These are phyloP conservation scores for Pseudomyrmex flavicornis DNA, from an alignment of 1,140 invertebrate genomes.

Conservation along the genomic window DNA sequence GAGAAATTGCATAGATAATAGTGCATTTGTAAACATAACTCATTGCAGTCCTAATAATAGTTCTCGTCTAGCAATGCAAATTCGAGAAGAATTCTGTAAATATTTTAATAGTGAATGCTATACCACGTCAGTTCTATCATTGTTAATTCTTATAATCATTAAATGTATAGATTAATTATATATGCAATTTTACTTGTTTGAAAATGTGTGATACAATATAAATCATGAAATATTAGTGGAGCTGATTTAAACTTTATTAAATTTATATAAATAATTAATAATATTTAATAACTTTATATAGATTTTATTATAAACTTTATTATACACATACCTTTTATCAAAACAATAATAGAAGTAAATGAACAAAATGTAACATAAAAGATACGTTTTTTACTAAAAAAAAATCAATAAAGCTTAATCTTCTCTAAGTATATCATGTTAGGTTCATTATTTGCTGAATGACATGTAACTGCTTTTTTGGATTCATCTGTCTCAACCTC, in stretches of 20 bases:
- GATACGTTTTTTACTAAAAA: no score
- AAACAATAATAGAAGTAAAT: no score
- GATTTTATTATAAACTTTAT: no score
- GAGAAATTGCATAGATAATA: conserved; percentile 8
- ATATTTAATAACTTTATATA: no score
- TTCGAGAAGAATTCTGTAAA: neutral
- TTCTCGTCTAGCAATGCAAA: neutral
- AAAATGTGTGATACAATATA: neutral
- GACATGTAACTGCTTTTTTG: neutral
- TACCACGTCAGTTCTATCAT: conserved; percentile 7
- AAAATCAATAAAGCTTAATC: neutral
- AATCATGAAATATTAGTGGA: neutral
- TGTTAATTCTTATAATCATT: neutral
- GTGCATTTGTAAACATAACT: neutral
- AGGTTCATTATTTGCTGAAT: conserved; percentile 7
- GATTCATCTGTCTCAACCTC: neutral
- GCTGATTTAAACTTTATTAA: neutral
- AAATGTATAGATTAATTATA: no score
- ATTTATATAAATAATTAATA: no score
- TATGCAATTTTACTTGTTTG: neutral
- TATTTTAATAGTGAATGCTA: conserved; percentile 27
- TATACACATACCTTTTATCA: no score
- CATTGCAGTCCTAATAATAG: conserved; percentile 1
- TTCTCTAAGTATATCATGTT: neutral
- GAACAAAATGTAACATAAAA: no score